Base-by-base conservation (phyloP, 1,140 invertebrate species). In the Zaprionus nigranus region DNA sequence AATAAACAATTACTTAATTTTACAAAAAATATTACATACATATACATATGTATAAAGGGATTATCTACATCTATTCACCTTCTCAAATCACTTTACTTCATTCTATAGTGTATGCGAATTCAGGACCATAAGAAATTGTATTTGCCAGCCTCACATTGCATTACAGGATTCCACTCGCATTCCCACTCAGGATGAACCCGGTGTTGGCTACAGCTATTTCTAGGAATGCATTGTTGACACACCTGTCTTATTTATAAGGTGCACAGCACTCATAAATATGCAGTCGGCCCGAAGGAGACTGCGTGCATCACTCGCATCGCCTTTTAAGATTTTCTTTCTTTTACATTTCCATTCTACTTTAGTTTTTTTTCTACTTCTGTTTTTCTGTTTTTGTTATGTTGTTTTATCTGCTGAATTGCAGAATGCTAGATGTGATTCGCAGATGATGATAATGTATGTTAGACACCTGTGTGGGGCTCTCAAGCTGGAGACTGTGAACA, bases 181-280 rank as follows among this genome's bases (percentile, higher is more conserved):
- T 76, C 61, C 61, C 69, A 76, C 74, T 76, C 66, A 72, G 66
- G 62, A 38, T 76, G 56, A 71, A 22, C 56, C 66, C 74, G 40
- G 28, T 38, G 11, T 15, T 56, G 22, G 53, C 53, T 56, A 15
- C 53, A 56, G 26, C 22, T 28, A 28, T 56, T 28, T 26, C 43
- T 12, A 65, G 82, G 78, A 82, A 87, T 79, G 80, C 85, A 81
- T 79, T 87, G 84, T 88, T 87, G 84, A 87, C 84, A 88, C 84
- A 88, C 58, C 78, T 81, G 69, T 57, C 24, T 70, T 88, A 90
- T 90, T 90, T 84, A 81, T 90, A 84, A 84, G 78, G 69, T 69
- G 69, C 79, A 82, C 68, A 53, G 70, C 63, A 69, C 70, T 84
- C 84, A 87, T 87, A 87, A 84, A 88, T 88, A 88, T 84, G 81